Conservation (phyloP, 2,797 vertebrate species). For the Hirundo rustica region DNA sequence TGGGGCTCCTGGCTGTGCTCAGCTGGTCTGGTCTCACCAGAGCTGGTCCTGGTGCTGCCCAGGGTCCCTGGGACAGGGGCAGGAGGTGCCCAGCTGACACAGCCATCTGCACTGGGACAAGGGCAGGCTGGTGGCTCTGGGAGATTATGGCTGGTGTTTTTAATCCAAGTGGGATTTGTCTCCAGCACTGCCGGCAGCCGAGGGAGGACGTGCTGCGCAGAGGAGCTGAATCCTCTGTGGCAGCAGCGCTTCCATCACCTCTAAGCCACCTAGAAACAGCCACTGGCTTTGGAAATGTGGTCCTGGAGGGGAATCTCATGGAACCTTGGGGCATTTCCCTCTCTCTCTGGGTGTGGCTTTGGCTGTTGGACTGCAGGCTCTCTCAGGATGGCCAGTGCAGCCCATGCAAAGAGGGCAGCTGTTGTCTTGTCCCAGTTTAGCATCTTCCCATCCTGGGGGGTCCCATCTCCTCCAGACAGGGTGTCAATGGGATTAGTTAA, state of each 20-base stretch:
- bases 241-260: fast-evolving
- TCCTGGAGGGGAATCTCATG: not conserved
- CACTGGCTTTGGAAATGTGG: not conserved
- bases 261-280: not conserved
- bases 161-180: constrained; percentile 47
- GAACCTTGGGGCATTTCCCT: not conserved
- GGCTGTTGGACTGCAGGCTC: not conserved
- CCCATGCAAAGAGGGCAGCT: fast-evolving
- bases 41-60: not conserved
- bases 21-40: not conserved
- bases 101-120: not conserved
- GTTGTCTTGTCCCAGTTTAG: not conserved
- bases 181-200: not conserved
- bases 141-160: constrained; percentile 30
- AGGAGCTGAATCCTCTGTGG: fast-evolving
- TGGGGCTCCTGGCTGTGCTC: not conserved
- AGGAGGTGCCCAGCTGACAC: not conserved
- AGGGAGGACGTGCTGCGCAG: not conserved
- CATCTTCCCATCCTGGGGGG: not conserved
- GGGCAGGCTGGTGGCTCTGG: not conserved
- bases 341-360: not conserved
- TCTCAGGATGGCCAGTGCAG: fast-evolving
- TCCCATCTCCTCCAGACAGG: not conserved
- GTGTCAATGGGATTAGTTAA: not conserved
- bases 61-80: fast-evolving